phyloP scores from a whole-genome alignment of 2,888 invertebrate species.

The Teinopalpus imperialis region DNA sequence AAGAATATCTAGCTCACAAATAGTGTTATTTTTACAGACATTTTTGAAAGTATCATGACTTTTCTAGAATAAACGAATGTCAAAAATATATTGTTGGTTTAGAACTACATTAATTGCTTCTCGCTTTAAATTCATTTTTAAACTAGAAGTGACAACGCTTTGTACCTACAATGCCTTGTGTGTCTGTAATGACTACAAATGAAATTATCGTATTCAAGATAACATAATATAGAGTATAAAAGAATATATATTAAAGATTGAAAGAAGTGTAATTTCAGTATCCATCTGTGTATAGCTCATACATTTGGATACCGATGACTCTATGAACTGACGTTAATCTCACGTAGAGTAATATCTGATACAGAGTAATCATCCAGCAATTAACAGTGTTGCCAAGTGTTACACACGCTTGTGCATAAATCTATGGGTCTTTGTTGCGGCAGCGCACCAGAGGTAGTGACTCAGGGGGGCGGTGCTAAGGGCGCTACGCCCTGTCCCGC shows the following conservation, averaged over 20 bases:
- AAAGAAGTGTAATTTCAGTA: no score
- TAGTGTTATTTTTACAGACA: no score
- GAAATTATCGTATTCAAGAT: background rate
- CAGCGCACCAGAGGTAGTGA: constrained; percentile 56
- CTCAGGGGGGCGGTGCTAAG: constrained; percentile 73
- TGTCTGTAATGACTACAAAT: no score
- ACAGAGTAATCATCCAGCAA: constrained; percentile 10
- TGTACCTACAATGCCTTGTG: background rate
- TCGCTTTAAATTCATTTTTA: background rate
- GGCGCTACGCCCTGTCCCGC: constrained; percentile 71
- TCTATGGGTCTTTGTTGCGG: constrained; percentile 43
- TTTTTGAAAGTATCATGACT: no score
- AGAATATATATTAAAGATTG: no score
- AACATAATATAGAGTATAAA: no score
- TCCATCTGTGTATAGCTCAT: no score
- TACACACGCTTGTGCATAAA: constrained; percentile 15
- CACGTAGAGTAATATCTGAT: background rate
- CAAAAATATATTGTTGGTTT: no score
- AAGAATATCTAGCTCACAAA: no score
- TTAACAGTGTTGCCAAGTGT: constrained; percentile 25
- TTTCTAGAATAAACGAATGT: no score
- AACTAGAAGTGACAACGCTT: background rate
- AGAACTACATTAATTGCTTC: background rate
- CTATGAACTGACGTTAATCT: background rate
- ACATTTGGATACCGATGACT: no score